These are phyloP conservation scores for Anas platyrhynchos DNA, from an alignment of 2,113 vertebrate genomes.

Conservation along the genomic window DNA sequence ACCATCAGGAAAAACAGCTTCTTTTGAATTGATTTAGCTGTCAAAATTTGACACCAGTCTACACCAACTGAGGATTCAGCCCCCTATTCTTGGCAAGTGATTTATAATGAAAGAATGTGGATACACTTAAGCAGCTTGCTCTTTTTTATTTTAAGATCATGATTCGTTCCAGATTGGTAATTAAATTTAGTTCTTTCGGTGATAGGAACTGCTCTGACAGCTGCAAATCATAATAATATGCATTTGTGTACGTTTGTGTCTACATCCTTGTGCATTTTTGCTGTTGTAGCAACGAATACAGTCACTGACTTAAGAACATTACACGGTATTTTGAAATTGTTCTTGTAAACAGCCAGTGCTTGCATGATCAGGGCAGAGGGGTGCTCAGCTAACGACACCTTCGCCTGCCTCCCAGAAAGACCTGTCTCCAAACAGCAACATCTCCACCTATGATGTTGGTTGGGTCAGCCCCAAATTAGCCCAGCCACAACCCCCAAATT, in stretches of 20 bases:
- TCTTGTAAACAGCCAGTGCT: neutral
- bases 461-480: rapidly evolving
- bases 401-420: neutral
- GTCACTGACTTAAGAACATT: neutral
- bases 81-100: neutral
- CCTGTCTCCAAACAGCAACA: neutral
- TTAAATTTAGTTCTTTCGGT: neutral
- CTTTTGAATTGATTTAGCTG: neutral
- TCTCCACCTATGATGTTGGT: neutral
- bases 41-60: neutral
- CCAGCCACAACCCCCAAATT: neutral
- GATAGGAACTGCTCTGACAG: slow-evolving; percentile 38
- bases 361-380: neutral
- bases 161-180: slow-evolving; percentile 23
- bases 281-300: neutral
- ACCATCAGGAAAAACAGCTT: neutral
- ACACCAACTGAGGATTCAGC: neutral
- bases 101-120: slow-evolving; percentile 18
- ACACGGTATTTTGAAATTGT: neutral
- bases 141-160: neutral
- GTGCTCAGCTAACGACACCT: neutral
- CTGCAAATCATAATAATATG: slow-evolving; percentile 35
- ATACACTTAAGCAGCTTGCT: neutral
- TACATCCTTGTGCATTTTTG: neutral
- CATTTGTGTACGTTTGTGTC: slow-evolving; percentile 19